These are phyloP conservation scores for Campaea margaritaria DNA, from an alignment of 2,888 invertebrate species.

Conservation along the genomic window DNA sequence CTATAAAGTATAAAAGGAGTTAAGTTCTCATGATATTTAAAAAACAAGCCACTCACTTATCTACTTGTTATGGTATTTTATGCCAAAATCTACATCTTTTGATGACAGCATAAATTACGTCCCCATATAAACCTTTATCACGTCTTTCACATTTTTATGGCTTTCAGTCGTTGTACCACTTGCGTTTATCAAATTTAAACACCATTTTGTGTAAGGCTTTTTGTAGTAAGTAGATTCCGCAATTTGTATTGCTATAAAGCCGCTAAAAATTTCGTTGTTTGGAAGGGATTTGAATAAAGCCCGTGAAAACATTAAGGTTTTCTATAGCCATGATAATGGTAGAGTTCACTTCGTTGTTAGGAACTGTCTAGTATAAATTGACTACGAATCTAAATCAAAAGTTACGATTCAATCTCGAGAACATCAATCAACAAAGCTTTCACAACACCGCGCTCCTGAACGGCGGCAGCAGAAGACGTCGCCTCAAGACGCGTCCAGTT, in stretches of 20 bases:
- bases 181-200: slow-evolving; percentile 42
- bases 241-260: slow-evolving; percentile 30
- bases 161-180: slow-evolving; percentile 40
- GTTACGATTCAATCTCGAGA: slow-evolving; percentile 44
- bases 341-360: slow-evolving; percentile 13
- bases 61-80: slow-evolving; percentile 16
- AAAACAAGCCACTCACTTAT: slow-evolving; percentile 15
- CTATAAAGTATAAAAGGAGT: background rate
- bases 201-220: slow-evolving; percentile 37
- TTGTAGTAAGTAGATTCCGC: slow-evolving; percentile 34
- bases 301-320: slow-evolving; percentile 19
- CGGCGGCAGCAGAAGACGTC: slow-evolving; percentile 48
- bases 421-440: slow-evolving; percentile 53
- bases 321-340: slow-evolving; percentile 16
- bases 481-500: slow-evolving; percentile 66
- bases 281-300: slow-evolving; percentile 18
- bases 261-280: slow-evolving; percentile 26
- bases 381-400: slow-evolving; percentile 25
- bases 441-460: slow-evolving; percentile 56
- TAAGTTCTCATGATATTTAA: background rate
- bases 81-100: slow-evolving; percentile 42
- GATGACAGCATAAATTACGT: slow-evolving; percentile 45
- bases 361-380: slow-evolving; percentile 14
- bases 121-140: slow-evolving; percentile 46
- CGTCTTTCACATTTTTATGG: slow-evolving; percentile 45